Evolutionary conservation across 2,888 invertebrate genomes (phyloP), one percentile per base, ranked within the genome.

Genomic region (Baronia brevicornis): DNA sequence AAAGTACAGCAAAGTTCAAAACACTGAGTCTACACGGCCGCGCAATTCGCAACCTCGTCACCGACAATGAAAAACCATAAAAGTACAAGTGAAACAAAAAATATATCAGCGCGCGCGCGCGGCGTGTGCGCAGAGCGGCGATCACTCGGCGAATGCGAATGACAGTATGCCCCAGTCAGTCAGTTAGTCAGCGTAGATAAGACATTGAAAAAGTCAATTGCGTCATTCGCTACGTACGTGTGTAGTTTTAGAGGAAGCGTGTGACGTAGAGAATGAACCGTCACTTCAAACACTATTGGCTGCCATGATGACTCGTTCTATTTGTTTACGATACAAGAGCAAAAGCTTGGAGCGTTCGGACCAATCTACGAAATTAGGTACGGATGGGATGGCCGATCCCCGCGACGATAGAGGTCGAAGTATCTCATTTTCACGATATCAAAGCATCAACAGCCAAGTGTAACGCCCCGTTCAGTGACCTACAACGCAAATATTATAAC

Each of bases 201-300:
- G 82, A 80, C 82, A 80, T 82, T 82, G 82, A 82, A 82, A 82
- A 80, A 78, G 75, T 77, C 78, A 79, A 79, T 80, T 82, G 82
- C 82, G 82, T 82, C 82, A 80, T 75, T 58, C 53, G 66, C 80
- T 75, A 79, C 80, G 74, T 79, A 80, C 79, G 72, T 61, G 67
- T 63, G 51, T 70, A n/a, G n/a, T n/a, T n/a, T n/a, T n/a, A 70
- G 74, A 78, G 75, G 78, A 77, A 79, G 58, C 75, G 65, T 58
- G 64, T 80, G 80, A 80, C 82, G 82, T 80, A 64, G 62, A 44
- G 49, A 41, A 38, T 46, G 49, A 62, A 52, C 73, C 78, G 79
- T 80, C 80, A 78, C 69, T 71, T 66, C 69, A 57, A 66, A 66
- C 68, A 67, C 54, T 67, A 54, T 59, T 60, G 60, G 58, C 60